Conservation (phyloP, 2,888 invertebrate species). For the Prenolepis imparis region DNA sequence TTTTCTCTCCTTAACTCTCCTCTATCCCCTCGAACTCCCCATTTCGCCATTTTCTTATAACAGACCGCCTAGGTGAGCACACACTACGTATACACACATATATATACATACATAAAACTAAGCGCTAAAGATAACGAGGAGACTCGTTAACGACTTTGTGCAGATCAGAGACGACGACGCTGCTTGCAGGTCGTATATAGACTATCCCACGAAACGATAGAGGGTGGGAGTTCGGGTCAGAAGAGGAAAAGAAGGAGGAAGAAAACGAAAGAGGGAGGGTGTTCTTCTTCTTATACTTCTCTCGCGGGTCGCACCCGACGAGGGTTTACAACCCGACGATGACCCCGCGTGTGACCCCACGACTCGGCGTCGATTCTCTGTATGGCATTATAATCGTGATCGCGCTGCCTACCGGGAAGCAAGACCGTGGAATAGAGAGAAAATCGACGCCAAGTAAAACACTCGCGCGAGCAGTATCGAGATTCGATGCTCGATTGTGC, state of each 20-base stretch:
- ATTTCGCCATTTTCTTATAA: slow-evolving; percentile 50
- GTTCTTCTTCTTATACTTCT: slow-evolving; percentile 48
- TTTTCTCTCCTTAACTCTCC: slow-evolving; percentile 59
- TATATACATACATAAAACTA: slow-evolving; percentile 28
- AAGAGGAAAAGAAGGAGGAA: slow-evolving; percentile 22
- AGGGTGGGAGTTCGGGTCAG: slow-evolving; percentile 47
- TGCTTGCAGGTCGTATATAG: slow-evolving; percentile 64
- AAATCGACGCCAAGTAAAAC: slow-evolving; percentile 36
- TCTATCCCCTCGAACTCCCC: slow-evolving; percentile 40
- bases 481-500: slow-evolving; percentile 38
- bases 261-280: slow-evolving; percentile 10
- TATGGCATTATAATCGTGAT: slow-evolving; percentile 76
- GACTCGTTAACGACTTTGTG: slow-evolving; percentile 73
- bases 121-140: slow-evolving; percentile 72
- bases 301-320: slow-evolving; percentile 50
- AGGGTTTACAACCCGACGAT: slow-evolving; percentile 64
- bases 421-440: slow-evolving; percentile 63
- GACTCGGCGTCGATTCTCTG: slow-evolving; percentile 70
- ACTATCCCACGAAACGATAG: slow-evolving; percentile 60
- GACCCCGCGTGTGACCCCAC: slow-evolving; percentile 75
- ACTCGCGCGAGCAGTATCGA: slow-evolving; percentile 34
- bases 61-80: slow-evolving; percentile 21
- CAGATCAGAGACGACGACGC: slow-evolving; percentile 66
- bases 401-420: slow-evolving; percentile 65
- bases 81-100: neutral